A percentile compares a stretch with the other conserved stretches of the same genome.
These are phyloP conservation scores for Odocoileus hemionus DNA, from an alignment of 2,113 vertebrate genomes.

Conservation along the genomic window DNA sequence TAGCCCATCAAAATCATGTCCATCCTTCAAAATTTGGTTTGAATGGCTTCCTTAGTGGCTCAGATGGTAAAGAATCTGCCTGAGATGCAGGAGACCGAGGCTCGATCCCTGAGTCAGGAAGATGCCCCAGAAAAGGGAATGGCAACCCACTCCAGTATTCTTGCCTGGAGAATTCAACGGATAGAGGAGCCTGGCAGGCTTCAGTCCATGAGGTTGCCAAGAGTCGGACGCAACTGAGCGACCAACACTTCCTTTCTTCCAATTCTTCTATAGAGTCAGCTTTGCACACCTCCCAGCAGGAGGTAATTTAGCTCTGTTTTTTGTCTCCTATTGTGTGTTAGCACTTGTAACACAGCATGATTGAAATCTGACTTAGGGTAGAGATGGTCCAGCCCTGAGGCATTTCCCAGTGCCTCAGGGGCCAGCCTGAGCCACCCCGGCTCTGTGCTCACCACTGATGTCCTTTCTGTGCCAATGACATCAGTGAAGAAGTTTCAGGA, in stretches of 20 bases:
- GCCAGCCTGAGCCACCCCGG: no score
- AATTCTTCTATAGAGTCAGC: background rate
- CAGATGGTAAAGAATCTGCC: background rate
- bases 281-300: background rate
- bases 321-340: background rate
- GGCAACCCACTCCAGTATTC: background rate
- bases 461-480: background rate
- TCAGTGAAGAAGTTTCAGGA: background rate
- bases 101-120: background rate
- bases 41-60: background rate
- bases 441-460: background rate
- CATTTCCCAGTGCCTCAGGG: background rate
- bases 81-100: background rate
- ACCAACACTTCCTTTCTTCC: background rate
- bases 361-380: background rate
- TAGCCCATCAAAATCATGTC: background rate
- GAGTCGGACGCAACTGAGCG: background rate
- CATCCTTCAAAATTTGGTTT: background rate
- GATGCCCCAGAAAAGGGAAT: background rate
- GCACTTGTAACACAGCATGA: background rate
- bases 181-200: background rate
- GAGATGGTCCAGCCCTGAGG: no score
- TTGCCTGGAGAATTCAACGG: background rate
- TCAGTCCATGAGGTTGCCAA: background rate
- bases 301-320: background rate